Base-by-base conservation (phyloP, 64 coral and sea anemone genomes). In the Montipora sp. region DNA sequence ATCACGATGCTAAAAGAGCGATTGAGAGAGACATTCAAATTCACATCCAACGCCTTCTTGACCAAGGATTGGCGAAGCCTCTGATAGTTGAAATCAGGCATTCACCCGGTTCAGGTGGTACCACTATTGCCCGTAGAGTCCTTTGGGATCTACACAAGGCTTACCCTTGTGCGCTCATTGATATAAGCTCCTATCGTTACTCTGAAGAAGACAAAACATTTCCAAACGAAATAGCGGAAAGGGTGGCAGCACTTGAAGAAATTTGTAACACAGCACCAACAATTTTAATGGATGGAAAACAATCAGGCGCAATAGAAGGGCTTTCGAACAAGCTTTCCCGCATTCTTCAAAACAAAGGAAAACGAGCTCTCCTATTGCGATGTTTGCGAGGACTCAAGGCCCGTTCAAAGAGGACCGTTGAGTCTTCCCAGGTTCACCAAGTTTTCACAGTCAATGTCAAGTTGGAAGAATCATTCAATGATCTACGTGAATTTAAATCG, bases 81-180 rank as follows among this genome's bases (percentile, higher is more conserved):
- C 21, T 92, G 73, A 96, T 90, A 23, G 87, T 96, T 5, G 91
- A 93, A 84, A 93, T 96, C 67, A 81, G 51, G 13, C 95, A 96
- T 53, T 92, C 91, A 0, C 95, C 95, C 0, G 95, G 95, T 5
- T 87, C 95, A n/a, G 95, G 95, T 90, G 95, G 95, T 12, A 80
- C 95, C 51, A 96, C 95, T 1, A 96, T 96, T 46, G 95, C 95
- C 15, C 86, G 95, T 24, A 87, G 95, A 19, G 95, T 96, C 21
- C 55, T 96, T 48, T 96, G 95, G 95, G 95, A 96, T 36, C 53
- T 96, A 9, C 95, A 93, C 15, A 90, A 87, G 57, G 49, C 81
- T 5, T 93, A 90, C 24, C 95, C 95, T 15, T 96, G 91, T 90
- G 91, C 87, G 0, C 75, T 96, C 66, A 82, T 60, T 59, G 92